Evolutionary conservation across 2,797 vertebrate genomes (phyloP).

Genomic region (Sternotherus odoratus): DNA sequence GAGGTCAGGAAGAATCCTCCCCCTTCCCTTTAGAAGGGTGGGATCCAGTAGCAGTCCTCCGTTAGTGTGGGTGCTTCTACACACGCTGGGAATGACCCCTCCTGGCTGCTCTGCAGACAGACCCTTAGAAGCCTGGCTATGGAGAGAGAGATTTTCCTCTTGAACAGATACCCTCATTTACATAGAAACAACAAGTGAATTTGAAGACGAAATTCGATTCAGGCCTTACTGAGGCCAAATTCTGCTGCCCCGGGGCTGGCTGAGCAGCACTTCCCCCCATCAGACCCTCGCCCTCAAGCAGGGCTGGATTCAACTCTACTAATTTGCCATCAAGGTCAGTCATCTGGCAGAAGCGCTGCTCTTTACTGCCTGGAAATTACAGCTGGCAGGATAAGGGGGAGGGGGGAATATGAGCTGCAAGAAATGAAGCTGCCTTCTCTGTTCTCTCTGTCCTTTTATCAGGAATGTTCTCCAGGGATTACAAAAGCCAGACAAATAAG

Average conservation of each 20-base stretch:
- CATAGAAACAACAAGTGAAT: not conserved
- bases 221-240: not conserved
- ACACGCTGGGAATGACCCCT: not conserved
- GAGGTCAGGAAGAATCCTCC: not conserved
- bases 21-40: not conserved
- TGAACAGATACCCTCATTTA: not conserved
- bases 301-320: too few species aligned
- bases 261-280: not conserved
- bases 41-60: not conserved
- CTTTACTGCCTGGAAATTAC: not conserved
- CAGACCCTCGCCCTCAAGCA: too few species aligned
- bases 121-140: not conserved
- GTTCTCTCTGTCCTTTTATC: not conserved
- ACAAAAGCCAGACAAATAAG: not conserved
- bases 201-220: not conserved
- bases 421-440: not conserved
- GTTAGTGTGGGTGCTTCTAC: too few species aligned
- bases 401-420: not conserved
- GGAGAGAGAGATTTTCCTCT: not conserved
- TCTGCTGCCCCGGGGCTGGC: not conserved
- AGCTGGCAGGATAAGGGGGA: not conserved
- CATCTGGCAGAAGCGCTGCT: not conserved
- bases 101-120: not conserved
- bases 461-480: not conserved
- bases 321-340: accelerated